phyloP scores from a whole-genome alignment of 1,140 invertebrate species.

The Pogonomyrmex californicus region DNA sequence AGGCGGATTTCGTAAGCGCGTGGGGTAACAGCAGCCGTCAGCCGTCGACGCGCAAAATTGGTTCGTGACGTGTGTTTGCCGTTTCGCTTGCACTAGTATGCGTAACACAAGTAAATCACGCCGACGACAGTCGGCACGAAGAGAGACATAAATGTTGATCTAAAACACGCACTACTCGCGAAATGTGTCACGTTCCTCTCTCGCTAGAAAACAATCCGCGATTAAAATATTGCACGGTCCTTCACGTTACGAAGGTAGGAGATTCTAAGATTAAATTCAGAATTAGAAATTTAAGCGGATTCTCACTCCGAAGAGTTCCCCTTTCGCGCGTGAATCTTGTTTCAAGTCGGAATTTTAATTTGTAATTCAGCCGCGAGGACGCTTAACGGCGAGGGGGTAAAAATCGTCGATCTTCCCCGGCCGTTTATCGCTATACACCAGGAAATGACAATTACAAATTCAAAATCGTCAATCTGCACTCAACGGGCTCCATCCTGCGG shows the following conservation, averaged over 20 bases:
- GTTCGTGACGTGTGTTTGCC: conserved; percentile 75
- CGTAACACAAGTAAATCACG: conserved; percentile 65
- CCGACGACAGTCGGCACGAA: conserved; percentile 32
- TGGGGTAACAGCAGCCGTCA: conserved; percentile 71
- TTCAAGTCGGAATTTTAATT: conserved; percentile 27
- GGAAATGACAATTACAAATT: neutral
- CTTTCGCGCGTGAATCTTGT: neutral
- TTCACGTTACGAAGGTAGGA: neutral
- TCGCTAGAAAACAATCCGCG: conserved; percentile 23
- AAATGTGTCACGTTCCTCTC: neutral
- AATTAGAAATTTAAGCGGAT: neutral
- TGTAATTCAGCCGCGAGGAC: neutral
- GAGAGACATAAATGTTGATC: conserved; percentile 61
- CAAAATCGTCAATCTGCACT: neutral
- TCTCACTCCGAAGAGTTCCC: neutral
- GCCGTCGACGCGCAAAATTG: conserved; percentile 71
- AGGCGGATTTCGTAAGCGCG: conserved; percentile 72
- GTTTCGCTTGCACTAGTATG: conserved; percentile 57
- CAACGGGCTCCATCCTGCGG: neutral
- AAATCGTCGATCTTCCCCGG: neutral
- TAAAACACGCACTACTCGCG: conserved; percentile 13
- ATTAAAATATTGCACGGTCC: conserved; percentile 32
- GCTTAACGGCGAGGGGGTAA: neutral
- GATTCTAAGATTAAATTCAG: conserved; percentile 11
- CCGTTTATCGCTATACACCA: neutral